Percentiles rank a stretch among this genome's conserved stretches.
Conservation (phyloP, 2,113 vertebrate genomes). For the Phylloscopus trochilus region DNA sequence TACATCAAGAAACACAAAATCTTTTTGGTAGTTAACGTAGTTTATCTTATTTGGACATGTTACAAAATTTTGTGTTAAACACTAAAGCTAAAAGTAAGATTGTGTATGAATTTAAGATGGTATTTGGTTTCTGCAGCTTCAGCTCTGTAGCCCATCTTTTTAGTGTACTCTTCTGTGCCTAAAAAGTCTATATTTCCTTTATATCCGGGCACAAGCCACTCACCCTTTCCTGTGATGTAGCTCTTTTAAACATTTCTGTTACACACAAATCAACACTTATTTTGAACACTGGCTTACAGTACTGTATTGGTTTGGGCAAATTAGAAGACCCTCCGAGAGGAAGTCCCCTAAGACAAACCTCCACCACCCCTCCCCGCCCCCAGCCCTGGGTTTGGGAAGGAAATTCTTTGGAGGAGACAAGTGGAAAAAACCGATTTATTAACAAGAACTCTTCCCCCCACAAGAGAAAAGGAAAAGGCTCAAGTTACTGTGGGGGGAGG, state of each 20-base stretch:
- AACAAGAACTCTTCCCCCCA: too few species aligned
- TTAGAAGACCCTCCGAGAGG: too few species aligned
- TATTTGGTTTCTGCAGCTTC: background rate
- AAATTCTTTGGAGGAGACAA: too few species aligned
- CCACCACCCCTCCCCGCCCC: too few species aligned
- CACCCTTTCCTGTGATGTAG: background rate
- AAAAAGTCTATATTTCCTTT: background rate
- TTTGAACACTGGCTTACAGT: background rate
- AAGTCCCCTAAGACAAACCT: too few species aligned
- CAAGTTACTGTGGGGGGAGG: too few species aligned
- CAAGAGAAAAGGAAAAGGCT: too few species aligned
- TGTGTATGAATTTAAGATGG: background rate
- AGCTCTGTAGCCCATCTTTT: background rate
- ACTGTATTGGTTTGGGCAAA: too few species aligned
- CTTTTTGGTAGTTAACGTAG: background rate
- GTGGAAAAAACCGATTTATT: too few species aligned
- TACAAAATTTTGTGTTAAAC: background rate
- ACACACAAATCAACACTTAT: background rate
- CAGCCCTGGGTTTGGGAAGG: too few species aligned
- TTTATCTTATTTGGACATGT: background rate
- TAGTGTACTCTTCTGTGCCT: background rate
- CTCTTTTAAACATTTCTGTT: background rate
- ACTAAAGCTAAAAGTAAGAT: background rate
- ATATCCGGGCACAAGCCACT: background rate
- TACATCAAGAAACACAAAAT: background rate